Conservation (phyloP, 2,113 vertebrate species). For the Hemiprocne comata region DNA sequence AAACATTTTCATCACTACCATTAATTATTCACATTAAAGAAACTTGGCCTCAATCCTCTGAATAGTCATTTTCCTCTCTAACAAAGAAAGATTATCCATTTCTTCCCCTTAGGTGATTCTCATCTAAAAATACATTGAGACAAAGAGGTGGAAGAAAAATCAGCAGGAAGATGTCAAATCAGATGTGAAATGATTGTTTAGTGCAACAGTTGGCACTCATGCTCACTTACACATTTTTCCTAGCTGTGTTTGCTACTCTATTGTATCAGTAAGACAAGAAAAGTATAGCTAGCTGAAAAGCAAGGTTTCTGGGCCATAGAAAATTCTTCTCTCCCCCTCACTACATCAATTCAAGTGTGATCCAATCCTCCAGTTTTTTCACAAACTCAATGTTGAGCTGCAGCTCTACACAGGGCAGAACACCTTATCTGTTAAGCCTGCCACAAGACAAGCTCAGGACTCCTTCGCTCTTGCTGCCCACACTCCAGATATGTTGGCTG, state of each 20-base stretch:
- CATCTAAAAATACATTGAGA: background rate
- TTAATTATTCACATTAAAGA: background rate
- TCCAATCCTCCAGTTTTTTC: background rate
- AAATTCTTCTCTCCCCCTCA: no score
- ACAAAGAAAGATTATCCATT: background rate
- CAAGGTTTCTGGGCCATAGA: no score
- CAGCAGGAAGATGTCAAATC: background rate
- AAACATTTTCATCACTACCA: background rate
- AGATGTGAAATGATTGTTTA: background rate
- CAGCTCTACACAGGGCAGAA: background rate
- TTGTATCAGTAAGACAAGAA: no score
- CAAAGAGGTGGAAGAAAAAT: background rate
- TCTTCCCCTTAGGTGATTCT: background rate
- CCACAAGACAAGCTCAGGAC: background rate
- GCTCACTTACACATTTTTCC: background rate
- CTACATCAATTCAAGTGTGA: no score
- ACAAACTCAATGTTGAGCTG: background rate
- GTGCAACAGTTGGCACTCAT: background rate
- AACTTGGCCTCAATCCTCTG: background rate
- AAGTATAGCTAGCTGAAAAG: no score
- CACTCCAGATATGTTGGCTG: background rate
- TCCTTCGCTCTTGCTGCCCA: background rate
- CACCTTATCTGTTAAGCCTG: background rate
- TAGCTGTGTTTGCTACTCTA: background rate
- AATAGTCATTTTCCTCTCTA: background rate